Evolutionary conservation across 2,113 vertebrate species (phyloP).

Genomic region (Ceuthmochares aereus): DNA sequence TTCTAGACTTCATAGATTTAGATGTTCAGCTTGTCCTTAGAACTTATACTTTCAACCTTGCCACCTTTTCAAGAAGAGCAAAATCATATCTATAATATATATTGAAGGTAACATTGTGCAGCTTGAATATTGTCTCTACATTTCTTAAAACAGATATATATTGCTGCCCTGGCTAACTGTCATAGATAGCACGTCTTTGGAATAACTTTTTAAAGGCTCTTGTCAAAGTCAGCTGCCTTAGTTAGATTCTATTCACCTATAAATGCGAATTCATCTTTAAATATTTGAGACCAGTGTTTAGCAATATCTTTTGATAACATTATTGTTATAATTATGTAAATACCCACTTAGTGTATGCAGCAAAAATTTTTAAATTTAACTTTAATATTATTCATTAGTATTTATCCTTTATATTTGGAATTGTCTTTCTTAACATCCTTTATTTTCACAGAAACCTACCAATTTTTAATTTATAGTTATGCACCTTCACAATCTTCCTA

Average conservation of each 20-base stretch:
- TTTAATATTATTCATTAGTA: conserved; percentile 48
- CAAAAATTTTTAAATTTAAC: not conserved
- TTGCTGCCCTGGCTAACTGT: not conserved
- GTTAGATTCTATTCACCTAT: not conserved
- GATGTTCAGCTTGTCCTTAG: conserved; percentile 55
- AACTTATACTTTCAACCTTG: conserved; percentile 67
- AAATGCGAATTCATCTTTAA: not conserved
- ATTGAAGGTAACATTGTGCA: conserved; percentile 9
- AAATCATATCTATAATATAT: conserved; percentile 55
- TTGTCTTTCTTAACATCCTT: not conserved
- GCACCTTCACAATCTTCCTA: not conserved
- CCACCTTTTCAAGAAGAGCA: conserved; percentile 54
- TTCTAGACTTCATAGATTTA: conserved; percentile 48
- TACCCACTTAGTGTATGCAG: conserved; percentile 16
- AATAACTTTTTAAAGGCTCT: conserved; percentile 54
- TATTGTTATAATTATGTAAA: conserved; percentile 47
- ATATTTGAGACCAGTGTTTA: not conserved
- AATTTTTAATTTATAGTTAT: not conserved
- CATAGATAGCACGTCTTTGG: conserved; percentile 33
- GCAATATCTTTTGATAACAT: not conserved
- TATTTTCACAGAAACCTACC: not conserved
- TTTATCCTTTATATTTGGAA: not conserved
- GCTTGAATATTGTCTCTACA: conserved; percentile 27
- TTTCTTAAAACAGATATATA: not conserved
- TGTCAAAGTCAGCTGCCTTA: conserved; percentile 39